These are phyloP conservation scores for Cryptomyrus ogoouensis DNA, from an alignment of 2,113 vertebrate species.

Conservation along the genomic window DNA sequence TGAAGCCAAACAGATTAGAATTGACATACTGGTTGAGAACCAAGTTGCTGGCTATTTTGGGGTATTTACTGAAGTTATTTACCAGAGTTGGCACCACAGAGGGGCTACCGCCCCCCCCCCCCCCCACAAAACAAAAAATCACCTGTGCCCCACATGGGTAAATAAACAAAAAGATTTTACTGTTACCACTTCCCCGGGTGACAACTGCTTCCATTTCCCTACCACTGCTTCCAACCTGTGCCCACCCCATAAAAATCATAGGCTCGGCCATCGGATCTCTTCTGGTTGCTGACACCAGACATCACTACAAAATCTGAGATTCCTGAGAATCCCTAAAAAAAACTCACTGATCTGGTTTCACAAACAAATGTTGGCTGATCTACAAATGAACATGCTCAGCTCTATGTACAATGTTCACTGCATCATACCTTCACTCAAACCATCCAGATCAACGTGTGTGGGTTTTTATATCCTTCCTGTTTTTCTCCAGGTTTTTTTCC, in stretches of 20 bases:
- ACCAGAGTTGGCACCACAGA: not conserved
- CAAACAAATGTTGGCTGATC: not conserved
- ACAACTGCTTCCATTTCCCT: not conserved
- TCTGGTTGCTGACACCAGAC: not conserved
- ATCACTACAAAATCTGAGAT: not conserved
- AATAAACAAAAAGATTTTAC: not conserved
- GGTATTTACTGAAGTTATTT: not conserved
- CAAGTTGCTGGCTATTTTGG: not conserved
- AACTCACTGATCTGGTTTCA: not conserved
- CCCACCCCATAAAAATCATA: not conserved
- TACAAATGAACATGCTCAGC: not conserved
- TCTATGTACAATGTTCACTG: not conserved
- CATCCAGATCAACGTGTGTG: not conserved
- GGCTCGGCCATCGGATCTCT: not conserved
- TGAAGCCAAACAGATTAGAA: not conserved
- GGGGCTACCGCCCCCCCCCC: not conserved
- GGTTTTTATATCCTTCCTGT: not conserved
- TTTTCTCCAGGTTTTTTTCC: not conserved
- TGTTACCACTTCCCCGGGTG: not conserved
- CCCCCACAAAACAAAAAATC: not conserved
- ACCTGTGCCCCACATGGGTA: not conserved
- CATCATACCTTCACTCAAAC: not conserved
- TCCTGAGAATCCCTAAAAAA: not conserved
- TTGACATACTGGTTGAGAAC: not conserved
- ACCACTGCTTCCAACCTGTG: not conserved